phyloP scores from a whole-genome alignment of 1,140 invertebrate species.

The Epicauta chinensis region DNA sequence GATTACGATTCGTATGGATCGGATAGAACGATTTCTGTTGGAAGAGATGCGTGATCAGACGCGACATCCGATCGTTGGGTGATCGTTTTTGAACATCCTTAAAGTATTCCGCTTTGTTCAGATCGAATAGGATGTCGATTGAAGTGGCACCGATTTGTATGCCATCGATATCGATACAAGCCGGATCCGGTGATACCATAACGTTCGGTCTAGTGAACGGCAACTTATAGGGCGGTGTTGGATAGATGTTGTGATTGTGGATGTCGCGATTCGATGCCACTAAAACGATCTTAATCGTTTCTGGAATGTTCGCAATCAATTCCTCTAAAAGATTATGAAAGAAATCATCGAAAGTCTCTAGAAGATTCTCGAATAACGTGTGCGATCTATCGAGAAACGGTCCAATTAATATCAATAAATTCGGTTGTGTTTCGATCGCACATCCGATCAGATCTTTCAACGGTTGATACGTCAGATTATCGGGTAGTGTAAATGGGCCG shows the following conservation, averaged over 20 bases:
- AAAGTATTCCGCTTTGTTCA: constrained; percentile 19
- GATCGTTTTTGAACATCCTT: neutral
- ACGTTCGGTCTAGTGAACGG: constrained; percentile 53
- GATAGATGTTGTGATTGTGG: constrained; percentile 71
- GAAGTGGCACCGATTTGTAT: constrained; percentile 72
- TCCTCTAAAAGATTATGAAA: too few relatives aligned
- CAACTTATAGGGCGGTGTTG: constrained; percentile 63
- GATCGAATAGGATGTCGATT: constrained; percentile 52
- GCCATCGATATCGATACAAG: constrained; percentile 68
- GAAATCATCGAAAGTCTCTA: constrained; percentile 60
- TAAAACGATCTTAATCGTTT: constrained; percentile 64
- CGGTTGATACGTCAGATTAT: constrained; percentile 73
- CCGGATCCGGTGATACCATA: constrained; percentile 61
- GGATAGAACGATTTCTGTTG: constrained; percentile 77
- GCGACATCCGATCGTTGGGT: constrained; percentile 49
- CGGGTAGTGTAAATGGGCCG: constrained; percentile 75
- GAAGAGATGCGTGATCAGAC: constrained; percentile 67
- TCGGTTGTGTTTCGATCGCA: constrained; percentile 62
- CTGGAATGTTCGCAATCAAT: constrained; percentile 43
- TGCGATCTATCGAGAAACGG: constrained; percentile 75
- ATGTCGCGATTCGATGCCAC: constrained; percentile 70
- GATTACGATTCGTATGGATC: constrained; percentile 46
- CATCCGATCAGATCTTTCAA: constrained; percentile 68
- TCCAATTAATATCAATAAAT: constrained; percentile 74
- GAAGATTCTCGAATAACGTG: constrained; percentile 55